phyloP scores from a whole-genome alignment of 2,113 vertebrate species.

The Pseudorhombus dupliciocellatus region DNA sequence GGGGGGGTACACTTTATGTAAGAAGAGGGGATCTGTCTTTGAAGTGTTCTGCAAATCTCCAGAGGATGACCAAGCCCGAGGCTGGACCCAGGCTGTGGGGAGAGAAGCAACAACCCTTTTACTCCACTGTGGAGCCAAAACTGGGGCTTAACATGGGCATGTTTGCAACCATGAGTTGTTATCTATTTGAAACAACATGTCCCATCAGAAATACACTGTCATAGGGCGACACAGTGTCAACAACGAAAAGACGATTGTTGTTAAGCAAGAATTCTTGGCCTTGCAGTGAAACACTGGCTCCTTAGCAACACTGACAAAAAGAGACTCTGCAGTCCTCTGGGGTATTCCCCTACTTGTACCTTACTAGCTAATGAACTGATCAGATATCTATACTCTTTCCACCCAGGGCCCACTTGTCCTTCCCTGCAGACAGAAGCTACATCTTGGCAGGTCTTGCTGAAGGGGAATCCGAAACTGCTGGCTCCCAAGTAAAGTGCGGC shows the following conservation, averaged over 20 bases:
- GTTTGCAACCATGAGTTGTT: conserved; percentile 40
- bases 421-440: conserved; percentile 65
- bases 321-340: conserved; percentile 46
- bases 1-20: conserved; percentile 41
- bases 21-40: conserved; percentile 71
- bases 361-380: conserved; percentile 66
- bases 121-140: conserved; percentile 32
- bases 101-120: conserved; percentile 57
- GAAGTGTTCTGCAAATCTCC: conserved; percentile 76
- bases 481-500: conserved; percentile 43
- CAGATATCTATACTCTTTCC: conserved; percentile 57
- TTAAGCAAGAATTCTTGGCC: conserved; percentile 5
- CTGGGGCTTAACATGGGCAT: conserved; percentile 7
- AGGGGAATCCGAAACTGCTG: conserved; percentile 59
- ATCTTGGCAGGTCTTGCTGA: conserved; percentile 61
- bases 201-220: conserved; percentile 24
- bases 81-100: conserved; percentile 70
- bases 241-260: conserved; percentile 8
- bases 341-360: conserved; percentile 41
- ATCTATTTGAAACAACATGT: conserved; percentile 31
- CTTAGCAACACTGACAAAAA: conserved; percentile 19
- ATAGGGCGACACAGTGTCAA: conserved; percentile 14
- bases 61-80: conserved; percentile 67
- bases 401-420: conserved; percentile 53
- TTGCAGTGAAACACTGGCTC: conserved; percentile 23